A percentile compares a stretch with the other conserved stretches of the same genome.
phyloP scores from a whole-genome alignment of 2,113 vertebrate species.

The Sorex araneus region DNA sequence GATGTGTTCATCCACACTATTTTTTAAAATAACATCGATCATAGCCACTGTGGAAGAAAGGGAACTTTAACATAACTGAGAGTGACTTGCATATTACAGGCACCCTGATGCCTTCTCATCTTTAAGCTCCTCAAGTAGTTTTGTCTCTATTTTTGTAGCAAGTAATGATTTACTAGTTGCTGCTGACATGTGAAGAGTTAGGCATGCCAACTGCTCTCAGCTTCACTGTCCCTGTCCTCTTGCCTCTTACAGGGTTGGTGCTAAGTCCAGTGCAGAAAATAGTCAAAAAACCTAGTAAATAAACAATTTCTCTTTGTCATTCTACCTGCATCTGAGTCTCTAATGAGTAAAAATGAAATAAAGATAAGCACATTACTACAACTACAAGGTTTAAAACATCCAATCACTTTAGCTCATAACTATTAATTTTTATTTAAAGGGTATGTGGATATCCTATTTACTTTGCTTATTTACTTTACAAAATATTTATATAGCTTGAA shows the following conservation, averaged over 20 bases:
- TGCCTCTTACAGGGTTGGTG: background rate
- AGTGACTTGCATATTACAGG: background rate
- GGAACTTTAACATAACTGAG: background rate
- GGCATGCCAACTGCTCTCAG: background rate
- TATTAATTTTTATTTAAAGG: slow-evolving; percentile 79
- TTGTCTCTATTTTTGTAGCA: background rate
- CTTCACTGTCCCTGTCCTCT: background rate
- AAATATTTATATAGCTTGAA: slow-evolving; percentile 75
- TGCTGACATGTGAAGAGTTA: background rate
- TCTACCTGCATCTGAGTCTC: background rate
- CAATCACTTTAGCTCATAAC: slow-evolving; percentile 64
- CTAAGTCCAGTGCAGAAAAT: background rate
- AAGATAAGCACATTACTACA: background rate
- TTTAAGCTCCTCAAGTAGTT: background rate
- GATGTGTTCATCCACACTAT: background rate
- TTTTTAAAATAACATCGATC: background rate
- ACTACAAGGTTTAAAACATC: slow-evolving; percentile 16
- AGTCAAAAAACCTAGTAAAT: background rate
- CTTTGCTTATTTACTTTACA: slow-evolving; percentile 34
- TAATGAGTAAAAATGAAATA: background rate
- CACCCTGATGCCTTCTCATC: background rate
- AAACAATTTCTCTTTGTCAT: background rate
- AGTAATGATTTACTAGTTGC: background rate
- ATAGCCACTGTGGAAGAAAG: background rate
- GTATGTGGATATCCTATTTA: slow-evolving; percentile 69